Evolutionary conservation across 2,113 vertebrate species (phyloP).

Genomic region (Ciconia stormi): DNA sequence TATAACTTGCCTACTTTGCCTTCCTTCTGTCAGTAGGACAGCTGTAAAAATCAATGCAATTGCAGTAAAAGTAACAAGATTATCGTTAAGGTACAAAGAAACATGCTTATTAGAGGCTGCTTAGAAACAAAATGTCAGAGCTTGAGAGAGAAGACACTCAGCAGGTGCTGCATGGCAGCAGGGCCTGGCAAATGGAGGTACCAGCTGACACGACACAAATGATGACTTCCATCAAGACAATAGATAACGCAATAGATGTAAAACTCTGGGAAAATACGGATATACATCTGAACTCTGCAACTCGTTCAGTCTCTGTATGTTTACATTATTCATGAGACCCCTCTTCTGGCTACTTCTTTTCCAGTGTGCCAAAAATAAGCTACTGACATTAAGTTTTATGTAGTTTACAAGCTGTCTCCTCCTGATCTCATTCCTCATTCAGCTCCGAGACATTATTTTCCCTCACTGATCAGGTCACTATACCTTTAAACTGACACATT

Average conservation of each 20-base stretch:
- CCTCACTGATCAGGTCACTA: background rate
- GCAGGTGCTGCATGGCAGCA: background rate
- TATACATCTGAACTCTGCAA: background rate
- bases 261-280: background rate
- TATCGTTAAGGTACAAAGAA: constrained; percentile 21
- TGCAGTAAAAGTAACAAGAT: constrained; percentile 35
- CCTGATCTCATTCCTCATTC: background rate
- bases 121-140: constrained; percentile 38
- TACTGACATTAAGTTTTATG: background rate
- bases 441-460: background rate
- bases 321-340: background rate
- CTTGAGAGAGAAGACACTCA: background rate
- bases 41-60: constrained; percentile 11
- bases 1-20: background rate
- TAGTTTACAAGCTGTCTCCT: background rate
- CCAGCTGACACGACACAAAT: background rate
- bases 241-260: background rate
- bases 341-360: background rate
- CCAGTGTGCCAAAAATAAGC: background rate
- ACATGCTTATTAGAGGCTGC: background rate
- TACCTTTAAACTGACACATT: background rate
- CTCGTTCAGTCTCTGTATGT: background rate
- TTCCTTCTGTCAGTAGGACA: constrained; percentile 4
- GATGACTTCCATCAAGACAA: background rate
- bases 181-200: constrained; percentile 17